Evolutionary conservation across 2,113 vertebrate species (phyloP).

Genomic region (Malurus melanocephalus): DNA sequence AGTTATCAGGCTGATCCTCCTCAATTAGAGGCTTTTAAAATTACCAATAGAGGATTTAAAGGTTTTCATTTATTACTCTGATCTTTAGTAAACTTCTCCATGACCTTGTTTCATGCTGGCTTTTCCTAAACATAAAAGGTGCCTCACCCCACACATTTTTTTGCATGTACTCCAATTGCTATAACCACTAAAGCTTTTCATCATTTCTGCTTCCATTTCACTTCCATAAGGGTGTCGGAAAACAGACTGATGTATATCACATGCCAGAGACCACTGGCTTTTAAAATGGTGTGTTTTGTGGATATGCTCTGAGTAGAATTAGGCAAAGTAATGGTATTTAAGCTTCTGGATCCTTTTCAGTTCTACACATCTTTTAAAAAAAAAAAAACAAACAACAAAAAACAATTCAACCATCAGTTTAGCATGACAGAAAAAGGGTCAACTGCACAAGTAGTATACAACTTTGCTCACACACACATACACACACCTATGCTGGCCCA

Average conservation of each 20-base stretch:
- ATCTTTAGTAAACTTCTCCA: not conserved
- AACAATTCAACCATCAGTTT: not conserved
- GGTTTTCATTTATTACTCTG: not conserved
- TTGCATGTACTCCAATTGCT: not conserved
- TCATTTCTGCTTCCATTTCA: not conserved
- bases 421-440: not conserved
- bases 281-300: not conserved
- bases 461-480: not conserved
- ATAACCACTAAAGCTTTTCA: not conserved
- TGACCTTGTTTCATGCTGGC: not conserved
- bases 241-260: not conserved
- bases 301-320: not conserved
- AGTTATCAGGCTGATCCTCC: constrained; percentile 9
- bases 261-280: not conserved
- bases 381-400: not conserved
- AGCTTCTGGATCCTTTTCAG: not conserved
- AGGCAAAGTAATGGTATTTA: not conserved
- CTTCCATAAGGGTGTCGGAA: not conserved
- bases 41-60: not conserved
- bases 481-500: accelerated
- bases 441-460: not conserved
- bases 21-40: constrained; percentile 33
- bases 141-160: not conserved
- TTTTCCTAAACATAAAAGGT: not conserved
- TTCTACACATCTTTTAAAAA: not conserved